Base-by-base conservation (phyloP, 1,140 invertebrate genomes). In the Drosophila novamexicana region DNA sequence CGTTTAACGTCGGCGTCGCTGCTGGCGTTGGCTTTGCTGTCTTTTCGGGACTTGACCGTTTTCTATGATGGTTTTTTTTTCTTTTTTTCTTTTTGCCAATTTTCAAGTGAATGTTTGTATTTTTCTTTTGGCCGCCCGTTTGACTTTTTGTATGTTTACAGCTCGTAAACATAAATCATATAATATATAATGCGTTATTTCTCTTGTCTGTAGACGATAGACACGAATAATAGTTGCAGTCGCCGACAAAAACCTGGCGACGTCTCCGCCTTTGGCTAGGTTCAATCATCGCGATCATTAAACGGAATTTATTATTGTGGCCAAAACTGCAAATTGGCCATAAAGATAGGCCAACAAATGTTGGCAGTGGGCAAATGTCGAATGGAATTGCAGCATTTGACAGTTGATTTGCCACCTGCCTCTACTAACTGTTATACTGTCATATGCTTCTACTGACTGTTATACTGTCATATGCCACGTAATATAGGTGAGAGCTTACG, bases 131-230 rank as follows among this genome's bases (percentile, higher is more conserved):
- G 6, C 36, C 12, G n/a, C 10, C 29, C 18, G 37, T 66, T 53
- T 56, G n/a, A 32, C n/a, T 16, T 37, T 47, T 56, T 52, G 37
- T 54, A 12, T 65, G 63, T 45, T 67, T 81, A 59, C 58, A 49
- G 56, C 69, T 66, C 75, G 70, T 81, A 77, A 81, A 81, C 71
- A 78, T 81, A 81, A 77, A 74, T 77, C 68, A 73, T 73, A 63
- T 74, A 73, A 42, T 42, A 50, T 56, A 58, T 50, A 69, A 62
- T 54, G 42, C 54, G 34, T 37, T 47, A 16, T 49, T 49, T 16
- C 16, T 53, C 10, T 16, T 36, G 32, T n/a, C 37, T 16, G n/a
- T 14, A 49, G 45, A 6, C 34, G 49, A 36, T 32, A 34, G 57
- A 34, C 58, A 47, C 44, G 34, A 39, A 39, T 18, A 62, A 62